Base-by-base conservation (phyloP, 37 sponge, comb jelly and placozoan species). In the Bolinopsis microptera region DNA sequence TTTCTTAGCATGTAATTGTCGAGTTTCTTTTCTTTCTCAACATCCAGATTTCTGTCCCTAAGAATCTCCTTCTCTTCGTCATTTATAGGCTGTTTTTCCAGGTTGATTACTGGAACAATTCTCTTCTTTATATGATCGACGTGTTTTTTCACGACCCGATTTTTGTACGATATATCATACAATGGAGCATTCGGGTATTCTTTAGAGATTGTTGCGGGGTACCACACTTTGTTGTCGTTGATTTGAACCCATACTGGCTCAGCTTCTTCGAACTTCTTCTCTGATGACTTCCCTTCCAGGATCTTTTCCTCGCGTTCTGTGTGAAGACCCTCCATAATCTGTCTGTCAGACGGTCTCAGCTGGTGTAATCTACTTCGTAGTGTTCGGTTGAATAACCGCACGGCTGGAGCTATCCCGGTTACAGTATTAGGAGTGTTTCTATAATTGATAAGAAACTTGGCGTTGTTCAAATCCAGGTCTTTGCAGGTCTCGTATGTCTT, bases 361-460 rank as follows among this genome's bases (percentile, higher is more conserved):
- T 70, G 74, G 25, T 70, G 74, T 5, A 70, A 22, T 28, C 30
- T 22, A 22, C 28, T 24, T 70, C 74, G 5, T 22, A 70, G 74
- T 3, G 74, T 22, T 22, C 74, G 25, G 21, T 70, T 70, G 26
- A 28, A 70, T 26, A 70, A 28, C 16, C 25, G 30, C 28, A 70
- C 30, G 2, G 74, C 74, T n/a, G 74, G 83, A 8, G 40, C 30
- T 0, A 68, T 32, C 2, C 93, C 93, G 27, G 93, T 92, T 0
- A 68, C 68, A 67, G 93, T 27, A 92, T 92, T 39, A 0, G 93
- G 93, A 0, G 93, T 92, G 16, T 48, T 68, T 0, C 93, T 25
- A 8, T 92, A 92, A 0, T 25, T 69, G 16, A 92, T 27, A 25
- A 92, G 93, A 68, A 92, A 92, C 13, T 92, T 69, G 0, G 5